Evolutionary conservation across 2,113 vertebrate genomes (phyloP), one percentile per base, ranked within the genome.

Genomic region (Condylura cristata): DNA sequence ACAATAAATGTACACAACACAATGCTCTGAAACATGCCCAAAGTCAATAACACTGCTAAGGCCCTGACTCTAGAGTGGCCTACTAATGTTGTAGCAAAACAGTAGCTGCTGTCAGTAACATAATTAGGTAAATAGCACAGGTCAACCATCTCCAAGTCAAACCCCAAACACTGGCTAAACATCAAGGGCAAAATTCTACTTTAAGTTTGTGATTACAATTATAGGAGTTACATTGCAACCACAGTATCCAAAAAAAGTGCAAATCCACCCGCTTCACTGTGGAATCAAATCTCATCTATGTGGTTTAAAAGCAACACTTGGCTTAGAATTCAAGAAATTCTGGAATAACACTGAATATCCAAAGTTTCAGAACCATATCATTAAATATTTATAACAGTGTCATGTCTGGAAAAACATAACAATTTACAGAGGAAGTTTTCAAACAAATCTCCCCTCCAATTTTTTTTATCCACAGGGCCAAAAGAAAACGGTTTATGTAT

Each of bases 121-220:
- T 46, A 58, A 60, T 79, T 82, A 95, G 37, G 78, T n/a, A 56
- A 88, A 89, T 3, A 96, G 53, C 41, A 78, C 20, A 83, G 30
- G 82, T 24, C 58, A 94, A n/a, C 51, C 51, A 75, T 14, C 80
- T 60, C 39, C 74, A 81, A 97, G 75, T 93, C 95, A 97, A 89
- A 97, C 7, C 16, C 44, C 41, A 46, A 32, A 58, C 91, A 95
- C 7, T 90, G 91, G 80, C 83, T 95, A 71, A 71, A 63, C 71
- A 53, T 63, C 58, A 84, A 86, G 41, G 80, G 34, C 2, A 5
- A 28, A n/a, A 95, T 26, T 68, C 82, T 48, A 65, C 22, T 60
- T 70, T 46, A 61, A 30, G 58, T 53, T 66, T 72, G 72, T 8
- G 1, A 71, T 71, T 70, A 39, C 2, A 82, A 34, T 63, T 74